A percentile compares a stretch with the other conserved stretches of the same genome.
phyloP scores from a whole-genome alignment of 2,113 vertebrate species.

The Terrapene triunguis region DNA sequence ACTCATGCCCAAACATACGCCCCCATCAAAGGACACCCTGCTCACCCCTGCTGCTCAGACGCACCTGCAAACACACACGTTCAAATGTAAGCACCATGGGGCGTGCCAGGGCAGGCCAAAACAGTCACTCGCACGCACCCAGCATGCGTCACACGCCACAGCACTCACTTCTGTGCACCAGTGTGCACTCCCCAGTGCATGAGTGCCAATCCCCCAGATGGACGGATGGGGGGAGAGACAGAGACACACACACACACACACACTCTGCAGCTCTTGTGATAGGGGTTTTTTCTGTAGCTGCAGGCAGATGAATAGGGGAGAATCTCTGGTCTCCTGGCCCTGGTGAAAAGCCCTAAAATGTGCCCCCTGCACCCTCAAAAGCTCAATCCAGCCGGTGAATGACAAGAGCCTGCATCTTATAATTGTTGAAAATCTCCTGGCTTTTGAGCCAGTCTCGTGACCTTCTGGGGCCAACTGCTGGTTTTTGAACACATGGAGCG shows the following conservation, averaged over 20 bases:
- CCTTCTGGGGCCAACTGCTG: not conserved
- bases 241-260: not conserved
- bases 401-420: not conserved
- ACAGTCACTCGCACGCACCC: no score
- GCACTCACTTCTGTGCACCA: not conserved
- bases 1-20: fast-evolving
- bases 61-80: not conserved
- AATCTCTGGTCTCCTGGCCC: not conserved
- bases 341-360: not conserved
- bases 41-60: not conserved
- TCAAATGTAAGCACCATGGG: not conserved
- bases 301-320: not conserved
- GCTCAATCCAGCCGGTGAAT: not conserved
- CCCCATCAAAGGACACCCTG: no score
- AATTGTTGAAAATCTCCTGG: not conserved
- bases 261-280: not conserved
- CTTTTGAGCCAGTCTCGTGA: not conserved
- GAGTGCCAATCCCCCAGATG: not conserved
- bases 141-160: no score
- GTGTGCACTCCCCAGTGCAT: not conserved
- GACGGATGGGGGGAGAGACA: not conserved
- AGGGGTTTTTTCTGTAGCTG: not conserved
- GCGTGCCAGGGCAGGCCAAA: not conserved
- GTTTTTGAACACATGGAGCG: not conserved
- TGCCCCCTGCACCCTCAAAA: not conserved